These are phyloP conservation scores for Formica aserva DNA, from an alignment of 2,888 invertebrate genomes.

Conservation along the genomic window DNA sequence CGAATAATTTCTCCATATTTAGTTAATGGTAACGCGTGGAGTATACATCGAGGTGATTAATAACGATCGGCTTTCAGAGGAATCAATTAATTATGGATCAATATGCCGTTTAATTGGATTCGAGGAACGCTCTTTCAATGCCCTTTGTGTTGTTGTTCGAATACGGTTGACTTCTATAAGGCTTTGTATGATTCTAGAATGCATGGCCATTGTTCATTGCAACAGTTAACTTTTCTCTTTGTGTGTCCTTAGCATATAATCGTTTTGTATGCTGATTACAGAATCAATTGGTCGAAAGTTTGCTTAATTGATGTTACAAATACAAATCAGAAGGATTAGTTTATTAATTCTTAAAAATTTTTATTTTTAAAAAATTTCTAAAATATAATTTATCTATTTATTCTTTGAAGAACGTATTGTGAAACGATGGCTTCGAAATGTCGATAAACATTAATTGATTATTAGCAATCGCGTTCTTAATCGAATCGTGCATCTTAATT, in stretches of 20 bases:
- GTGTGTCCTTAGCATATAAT: neutral
- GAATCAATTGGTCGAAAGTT: neutral
- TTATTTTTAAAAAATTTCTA: neutral
- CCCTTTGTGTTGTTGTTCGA: neutral
- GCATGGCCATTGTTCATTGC: neutral
- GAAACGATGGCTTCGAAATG: neutral
- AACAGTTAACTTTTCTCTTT: neutral
- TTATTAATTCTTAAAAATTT: neutral
- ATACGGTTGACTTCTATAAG: neutral
- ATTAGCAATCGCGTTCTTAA: neutral
- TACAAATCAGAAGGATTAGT: neutral
- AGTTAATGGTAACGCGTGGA: neutral
- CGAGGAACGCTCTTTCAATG: slow-evolving; percentile 27
- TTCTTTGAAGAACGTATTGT: neutral
- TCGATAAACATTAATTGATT: neutral
- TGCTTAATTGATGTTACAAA: neutral
- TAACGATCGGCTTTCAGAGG: neutral
- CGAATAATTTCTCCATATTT: slow-evolving; percentile 16
- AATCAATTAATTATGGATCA: slow-evolving; percentile 10
- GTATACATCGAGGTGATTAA: neutral
- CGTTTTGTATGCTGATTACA: neutral
- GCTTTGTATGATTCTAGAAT: neutral
- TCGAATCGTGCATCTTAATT: neutral
- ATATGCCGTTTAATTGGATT: neutral
- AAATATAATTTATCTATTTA: neutral